Evolutionary conservation across 1,140 invertebrate genomes (phyloP).

Genomic region (Protaetia brevitarsis): DNA sequence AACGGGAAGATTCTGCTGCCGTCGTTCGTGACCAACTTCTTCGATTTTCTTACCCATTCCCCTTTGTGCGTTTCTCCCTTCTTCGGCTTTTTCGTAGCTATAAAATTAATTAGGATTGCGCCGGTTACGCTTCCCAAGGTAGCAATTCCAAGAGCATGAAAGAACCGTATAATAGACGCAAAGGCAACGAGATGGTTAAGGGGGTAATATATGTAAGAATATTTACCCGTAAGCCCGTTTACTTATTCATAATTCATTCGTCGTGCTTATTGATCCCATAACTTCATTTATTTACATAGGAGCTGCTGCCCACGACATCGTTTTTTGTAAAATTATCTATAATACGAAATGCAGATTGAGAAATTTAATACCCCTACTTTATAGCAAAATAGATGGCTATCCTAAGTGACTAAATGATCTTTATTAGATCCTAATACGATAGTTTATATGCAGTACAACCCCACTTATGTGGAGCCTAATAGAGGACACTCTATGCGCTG

Average conservation of each 20-base stretch:
- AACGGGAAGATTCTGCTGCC: not conserved
- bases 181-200: slow-evolving; percentile 5
- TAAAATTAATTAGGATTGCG: slow-evolving; percentile 18
- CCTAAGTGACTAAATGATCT: no score
- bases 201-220: slow-evolving; percentile 7
- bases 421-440: no score
- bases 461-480: no score
- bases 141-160: slow-evolving; percentile 11
- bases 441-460: no score
- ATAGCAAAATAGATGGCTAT: no score
- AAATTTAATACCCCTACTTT: no score
- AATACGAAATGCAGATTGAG: no score
- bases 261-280: slow-evolving; percentile 8
- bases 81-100: slow-evolving; percentile 2
- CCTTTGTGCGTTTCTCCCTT: not conserved
- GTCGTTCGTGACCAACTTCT: not conserved
- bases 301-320: no score
- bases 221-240: not conserved
- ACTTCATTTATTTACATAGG: no score
- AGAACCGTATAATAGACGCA: slow-evolving; percentile 4
- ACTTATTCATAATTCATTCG: slow-evolving; percentile 8
- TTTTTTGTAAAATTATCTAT: no score
- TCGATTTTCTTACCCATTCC: not conserved
- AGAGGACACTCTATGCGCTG: no score
- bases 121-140: not conserved